phyloP scores from a whole-genome alignment of 2,888 invertebrate species.

The Brenthis hecate region DNA sequence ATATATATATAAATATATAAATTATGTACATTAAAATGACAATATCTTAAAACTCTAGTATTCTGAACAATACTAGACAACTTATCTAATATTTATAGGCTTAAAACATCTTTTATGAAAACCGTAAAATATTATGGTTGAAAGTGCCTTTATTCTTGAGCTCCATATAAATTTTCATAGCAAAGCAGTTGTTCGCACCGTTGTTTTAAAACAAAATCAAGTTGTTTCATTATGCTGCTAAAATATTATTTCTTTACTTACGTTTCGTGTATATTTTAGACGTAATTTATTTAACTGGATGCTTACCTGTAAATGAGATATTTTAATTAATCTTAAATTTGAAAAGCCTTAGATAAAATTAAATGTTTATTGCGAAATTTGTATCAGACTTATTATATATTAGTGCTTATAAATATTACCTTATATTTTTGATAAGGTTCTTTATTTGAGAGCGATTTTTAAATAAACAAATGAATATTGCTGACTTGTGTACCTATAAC shows the following conservation, averaged over 20 bases:
- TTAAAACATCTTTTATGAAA: conserved; percentile 6
- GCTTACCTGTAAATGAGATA: conserved; percentile 36
- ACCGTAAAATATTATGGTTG: conserved; percentile 1
- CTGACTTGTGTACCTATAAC: no score
- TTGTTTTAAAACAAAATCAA: conserved; percentile 23
- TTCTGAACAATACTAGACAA: not conserved
- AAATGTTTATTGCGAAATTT: conserved; percentile 19
- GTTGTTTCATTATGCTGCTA: conserved; percentile 23
- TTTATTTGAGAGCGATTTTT: no score
- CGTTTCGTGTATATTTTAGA: not conserved
- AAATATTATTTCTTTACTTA: conserved; percentile 28
- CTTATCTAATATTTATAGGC: not conserved
- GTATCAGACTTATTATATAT: conserved; percentile 3
- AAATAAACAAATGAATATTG: no score
- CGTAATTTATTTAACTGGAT: conserved; percentile 28
- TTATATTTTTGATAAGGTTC: not conserved
- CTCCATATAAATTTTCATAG: not conserved
- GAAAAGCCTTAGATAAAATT: conserved; percentile 19
- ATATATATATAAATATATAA: no score
- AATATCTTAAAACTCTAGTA: not conserved
- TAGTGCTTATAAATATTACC: not conserved
- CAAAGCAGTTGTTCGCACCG: not conserved
- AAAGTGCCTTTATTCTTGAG: conserved; percentile 12
- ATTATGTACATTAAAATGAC: conserved; percentile 1
- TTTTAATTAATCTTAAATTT: conserved; percentile 30